A percentile compares a stretch with the other conserved stretches of the same genome.
Evolutionary conservation across 35 echinoderm and acorn worm species (phyloP).

Genomic region (Nesometra sesokonis): DNA sequence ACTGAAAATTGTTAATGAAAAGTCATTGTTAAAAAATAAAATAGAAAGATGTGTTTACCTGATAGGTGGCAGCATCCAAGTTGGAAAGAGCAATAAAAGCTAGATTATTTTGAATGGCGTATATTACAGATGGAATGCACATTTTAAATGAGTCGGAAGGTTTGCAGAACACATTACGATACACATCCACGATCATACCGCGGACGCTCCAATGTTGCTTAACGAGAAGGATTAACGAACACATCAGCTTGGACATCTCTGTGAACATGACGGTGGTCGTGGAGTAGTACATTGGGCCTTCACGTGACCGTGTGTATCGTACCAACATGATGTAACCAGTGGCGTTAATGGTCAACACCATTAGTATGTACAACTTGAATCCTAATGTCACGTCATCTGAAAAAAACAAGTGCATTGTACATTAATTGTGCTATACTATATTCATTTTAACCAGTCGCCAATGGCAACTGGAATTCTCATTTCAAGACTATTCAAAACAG

Average conservation of each 20-base stretch:
- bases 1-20: too few species aligned
- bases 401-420: too few species aligned
- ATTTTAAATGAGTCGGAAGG: conserved; percentile 75
- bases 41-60: conserved; percentile 28
- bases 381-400: conserved; percentile 62
- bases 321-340: conserved; percentile 83
- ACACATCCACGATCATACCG: conserved; percentile 78
- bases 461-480: too few species aligned
- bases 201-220: conserved; percentile 44
- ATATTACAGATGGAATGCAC: conserved; percentile 85
- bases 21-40: background rate
- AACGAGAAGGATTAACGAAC: conserved; percentile 51
- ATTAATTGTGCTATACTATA: background rate
- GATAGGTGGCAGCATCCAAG: conserved; percentile 94
- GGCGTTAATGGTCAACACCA: conserved; percentile 82
- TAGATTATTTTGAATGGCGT: conserved; percentile 95
- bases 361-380: conserved; percentile 84
- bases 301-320: conserved; percentile 45
- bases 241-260: conserved; percentile 67
- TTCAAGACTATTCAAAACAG: too few species aligned
- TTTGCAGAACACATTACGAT: conserved; percentile 65
- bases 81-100: conserved; percentile 90
- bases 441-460: too few species aligned
- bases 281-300: conserved; percentile 42
- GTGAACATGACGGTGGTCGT: conserved; percentile 85